A percentile compares a stretch with the other conserved stretches of the same genome.
These are phyloP conservation scores for Furcula furcula DNA, from an alignment of 2,888 invertebrate species.

Conservation along the genomic window DNA sequence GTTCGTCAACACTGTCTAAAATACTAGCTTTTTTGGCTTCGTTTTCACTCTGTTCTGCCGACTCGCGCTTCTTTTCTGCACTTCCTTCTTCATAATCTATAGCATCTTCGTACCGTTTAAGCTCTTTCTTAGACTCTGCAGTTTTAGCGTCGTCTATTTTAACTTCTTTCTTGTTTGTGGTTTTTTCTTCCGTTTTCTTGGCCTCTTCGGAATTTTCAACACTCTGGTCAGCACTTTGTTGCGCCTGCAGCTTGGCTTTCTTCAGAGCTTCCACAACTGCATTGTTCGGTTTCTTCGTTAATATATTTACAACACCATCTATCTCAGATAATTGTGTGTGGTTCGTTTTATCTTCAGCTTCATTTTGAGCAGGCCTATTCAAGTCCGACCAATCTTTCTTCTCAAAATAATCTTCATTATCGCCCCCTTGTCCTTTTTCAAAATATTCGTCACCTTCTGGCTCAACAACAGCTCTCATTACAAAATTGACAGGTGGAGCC, in stretches of 20 bases:
- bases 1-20: slow-evolving; percentile 60
- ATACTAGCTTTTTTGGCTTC: slow-evolving; percentile 63
- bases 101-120: slow-evolving; percentile 35
- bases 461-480: slow-evolving; percentile 57
- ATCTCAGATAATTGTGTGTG: slow-evolving; percentile 55
- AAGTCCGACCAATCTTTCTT: slow-evolving; percentile 69
- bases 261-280: slow-evolving; percentile 33
- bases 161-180: slow-evolving; percentile 9
- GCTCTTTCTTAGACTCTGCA: slow-evolving; percentile 3
- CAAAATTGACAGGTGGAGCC: slow-evolving; percentile 60
- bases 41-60: slow-evolving; percentile 45
- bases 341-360: slow-evolving; percentile 20
- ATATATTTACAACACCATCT: slow-evolving; percentile 60
- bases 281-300: slow-evolving; percentile 40
- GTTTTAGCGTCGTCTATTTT: slow-evolving; percentile 1
- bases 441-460: slow-evolving; percentile 57
- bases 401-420: slow-evolving; percentile 62
- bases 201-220: slow-evolving; percentile 12
- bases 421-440: slow-evolving; percentile 60
- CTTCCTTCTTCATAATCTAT: slow-evolving; percentile 44
- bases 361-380: slow-evolving; percentile 36
- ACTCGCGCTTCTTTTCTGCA: slow-evolving; percentile 34
- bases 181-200: slow-evolving; percentile 12
- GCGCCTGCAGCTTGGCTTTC: slow-evolving; percentile 11
- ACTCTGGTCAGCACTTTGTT: slow-evolving; percentile 7